A percentile compares a stretch with the other conserved stretches of the same genome.
phyloP scores from a whole-genome alignment of 1,140 invertebrate species.

The Agraylea sexmaculata region DNA sequence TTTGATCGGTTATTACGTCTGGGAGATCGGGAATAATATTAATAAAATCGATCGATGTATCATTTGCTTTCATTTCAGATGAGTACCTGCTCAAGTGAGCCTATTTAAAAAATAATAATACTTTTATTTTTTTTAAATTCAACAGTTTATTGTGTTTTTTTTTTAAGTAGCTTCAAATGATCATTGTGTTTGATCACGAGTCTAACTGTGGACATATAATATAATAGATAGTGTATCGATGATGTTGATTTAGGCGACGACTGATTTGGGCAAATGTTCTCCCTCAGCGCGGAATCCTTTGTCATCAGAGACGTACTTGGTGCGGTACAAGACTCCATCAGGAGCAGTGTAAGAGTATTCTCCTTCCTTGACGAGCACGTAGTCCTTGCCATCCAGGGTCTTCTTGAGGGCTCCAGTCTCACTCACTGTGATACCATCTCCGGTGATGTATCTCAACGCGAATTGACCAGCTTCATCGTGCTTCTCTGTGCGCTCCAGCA shows the following conservation, averaged over 20 bases:
- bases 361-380: conserved; percentile 27
- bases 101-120: neutral
- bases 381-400: conserved; percentile 22
- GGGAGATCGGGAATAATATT: no score
- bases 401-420: conserved; percentile 29
- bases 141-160: neutral
- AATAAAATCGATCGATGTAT: no score
- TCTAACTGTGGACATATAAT: no score
- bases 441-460: conserved; percentile 30
- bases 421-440: conserved; percentile 28
- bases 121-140: neutral
- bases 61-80: no score
- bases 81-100: neutral
- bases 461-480: conserved; percentile 33
- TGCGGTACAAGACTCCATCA: conserved; percentile 28
- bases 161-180: no score
- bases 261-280: conserved; percentile 29
- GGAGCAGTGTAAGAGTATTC: conserved; percentile 27
- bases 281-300: conserved; percentile 29
- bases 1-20: no score
- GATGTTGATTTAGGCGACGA: conserved; percentile 15
- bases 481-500: conserved; percentile 24
- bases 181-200: no score
- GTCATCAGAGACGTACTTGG: conserved; percentile 29
- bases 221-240: no score